Evolutionary conservation across 2,113 vertebrate species (phyloP).

Genomic region (Gyps fulvus): DNA sequence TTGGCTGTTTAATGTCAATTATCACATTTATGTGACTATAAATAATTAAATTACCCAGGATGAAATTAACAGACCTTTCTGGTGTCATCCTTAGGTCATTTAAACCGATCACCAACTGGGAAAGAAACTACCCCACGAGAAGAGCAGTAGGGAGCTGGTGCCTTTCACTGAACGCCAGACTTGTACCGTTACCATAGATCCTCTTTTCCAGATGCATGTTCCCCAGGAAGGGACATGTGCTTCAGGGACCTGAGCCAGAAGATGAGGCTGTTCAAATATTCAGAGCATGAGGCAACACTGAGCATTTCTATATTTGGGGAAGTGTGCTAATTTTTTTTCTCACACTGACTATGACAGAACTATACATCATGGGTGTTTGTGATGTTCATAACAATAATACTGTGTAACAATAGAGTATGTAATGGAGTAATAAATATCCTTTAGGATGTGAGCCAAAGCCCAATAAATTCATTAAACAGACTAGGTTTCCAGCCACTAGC

Average conservation of each 20-base stretch:
- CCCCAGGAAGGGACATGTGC: neutral
- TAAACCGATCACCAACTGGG: neutral
- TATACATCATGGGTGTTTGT: neutral
- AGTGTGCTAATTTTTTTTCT: neutral
- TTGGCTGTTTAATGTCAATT: neutral
- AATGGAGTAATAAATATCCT: conserved; percentile 2
- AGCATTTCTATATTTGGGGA: conserved; percentile 39
- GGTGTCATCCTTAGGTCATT: neutral
- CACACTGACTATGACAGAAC: neutral
- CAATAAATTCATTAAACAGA: neutral
- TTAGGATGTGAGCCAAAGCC: neutral
- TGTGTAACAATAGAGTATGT: neutral
- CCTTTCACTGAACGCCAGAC: neutral
- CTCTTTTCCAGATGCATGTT: neutral
- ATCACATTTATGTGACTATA: neutral
- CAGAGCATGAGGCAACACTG: neutral
- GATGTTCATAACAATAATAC: neutral
- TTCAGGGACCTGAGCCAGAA: conserved; percentile 26
- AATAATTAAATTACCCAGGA: neutral
- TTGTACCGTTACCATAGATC: neutral
- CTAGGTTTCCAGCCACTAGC: neutral
- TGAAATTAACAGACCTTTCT: neutral
- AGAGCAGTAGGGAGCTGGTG: neutral
- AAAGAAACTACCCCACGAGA: neutral
- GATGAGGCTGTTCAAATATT: neutral